These are phyloP conservation scores for Felis chaus DNA, from an alignment of 2,113 vertebrate species.

Conservation along the genomic window DNA sequence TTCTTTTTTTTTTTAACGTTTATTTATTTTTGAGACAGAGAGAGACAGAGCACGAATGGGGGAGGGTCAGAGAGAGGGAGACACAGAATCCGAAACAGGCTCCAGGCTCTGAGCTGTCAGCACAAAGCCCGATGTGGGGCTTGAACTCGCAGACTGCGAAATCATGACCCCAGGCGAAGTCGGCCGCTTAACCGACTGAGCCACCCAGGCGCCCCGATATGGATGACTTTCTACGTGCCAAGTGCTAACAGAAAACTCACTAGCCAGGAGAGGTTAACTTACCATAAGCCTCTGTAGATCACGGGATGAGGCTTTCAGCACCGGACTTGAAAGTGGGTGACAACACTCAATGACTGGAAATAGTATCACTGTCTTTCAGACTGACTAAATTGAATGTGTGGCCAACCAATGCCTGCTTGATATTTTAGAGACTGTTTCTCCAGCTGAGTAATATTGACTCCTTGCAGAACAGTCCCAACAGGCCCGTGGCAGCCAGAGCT, in stretches of 20 bases:
- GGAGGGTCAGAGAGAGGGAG: too few species aligned
- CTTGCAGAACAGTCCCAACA: background rate
- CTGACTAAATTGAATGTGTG: background rate
- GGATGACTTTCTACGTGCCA: slow-evolving; percentile 1
- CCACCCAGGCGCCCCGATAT: too few species aligned
- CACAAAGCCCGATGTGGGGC: too few species aligned
- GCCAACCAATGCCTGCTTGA: background rate
- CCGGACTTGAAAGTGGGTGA: slow-evolving; percentile 12
- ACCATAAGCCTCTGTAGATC: background rate
- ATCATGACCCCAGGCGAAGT: too few species aligned
- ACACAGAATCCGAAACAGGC: too few species aligned
- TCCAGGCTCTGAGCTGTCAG: too few species aligned
- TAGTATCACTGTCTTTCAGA: background rate
- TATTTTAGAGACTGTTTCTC: slow-evolving; percentile 33
- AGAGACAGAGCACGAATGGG: too few species aligned
- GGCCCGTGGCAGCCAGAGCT: background rate
- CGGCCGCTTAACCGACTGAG: too few species aligned
- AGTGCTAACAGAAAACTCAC: background rate
- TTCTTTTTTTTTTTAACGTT: too few species aligned
- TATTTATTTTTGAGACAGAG: too few species aligned
- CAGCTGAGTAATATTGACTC: background rate
- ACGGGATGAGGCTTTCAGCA: background rate
- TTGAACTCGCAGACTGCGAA: too few species aligned
- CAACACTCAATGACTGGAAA: background rate
- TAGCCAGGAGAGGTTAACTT: background rate